A percentile compares a stretch with the other conserved stretches of the same genome.
These are phyloP conservation scores for Patella caerulea DNA, from an alignment of 2,888 invertebrate genomes.

Conservation along the genomic window DNA sequence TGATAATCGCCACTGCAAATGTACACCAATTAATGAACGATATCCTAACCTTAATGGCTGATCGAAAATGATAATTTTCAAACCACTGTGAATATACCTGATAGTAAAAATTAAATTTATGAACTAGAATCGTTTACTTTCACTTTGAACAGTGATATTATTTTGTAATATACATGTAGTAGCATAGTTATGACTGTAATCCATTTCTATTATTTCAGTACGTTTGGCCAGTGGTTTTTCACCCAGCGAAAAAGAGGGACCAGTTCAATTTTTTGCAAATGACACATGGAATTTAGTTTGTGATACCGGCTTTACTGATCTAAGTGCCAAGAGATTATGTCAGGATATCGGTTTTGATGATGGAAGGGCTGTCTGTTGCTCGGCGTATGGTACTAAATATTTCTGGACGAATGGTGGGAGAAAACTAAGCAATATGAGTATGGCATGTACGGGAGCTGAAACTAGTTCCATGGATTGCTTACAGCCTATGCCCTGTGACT, in stretches of 20 bases:
- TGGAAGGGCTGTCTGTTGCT: constrained; percentile 54
- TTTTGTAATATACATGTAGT: neutral
- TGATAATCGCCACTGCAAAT: no score
- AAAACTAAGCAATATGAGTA: constrained; percentile 42
- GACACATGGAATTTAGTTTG: constrained; percentile 55
- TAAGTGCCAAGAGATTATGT: constrained; percentile 54
- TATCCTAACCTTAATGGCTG: no score
- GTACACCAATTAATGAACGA: no score
- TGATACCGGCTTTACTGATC: constrained; percentile 57
- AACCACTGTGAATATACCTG: neutral
- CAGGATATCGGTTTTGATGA: constrained; percentile 51
- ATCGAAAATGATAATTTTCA: no score
- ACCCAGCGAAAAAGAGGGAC: constrained; percentile 49
- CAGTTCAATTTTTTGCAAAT: constrained; percentile 50
- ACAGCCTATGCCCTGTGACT: constrained; percentile 34
- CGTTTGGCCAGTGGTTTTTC: constrained; percentile 51
- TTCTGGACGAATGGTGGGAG: constrained; percentile 14
- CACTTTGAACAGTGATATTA: neutral
- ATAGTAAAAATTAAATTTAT: no score
- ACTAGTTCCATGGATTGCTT: constrained; percentile 44
- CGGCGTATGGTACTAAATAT: constrained; percentile 51
- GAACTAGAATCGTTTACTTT: neutral
- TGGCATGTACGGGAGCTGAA: constrained; percentile 42
- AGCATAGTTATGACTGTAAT: neutral
- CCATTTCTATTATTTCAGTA: constrained; percentile 34